Conservation (phyloP, 2,797 vertebrate species). For the Erpetoichthys calabaricus region DNA sequence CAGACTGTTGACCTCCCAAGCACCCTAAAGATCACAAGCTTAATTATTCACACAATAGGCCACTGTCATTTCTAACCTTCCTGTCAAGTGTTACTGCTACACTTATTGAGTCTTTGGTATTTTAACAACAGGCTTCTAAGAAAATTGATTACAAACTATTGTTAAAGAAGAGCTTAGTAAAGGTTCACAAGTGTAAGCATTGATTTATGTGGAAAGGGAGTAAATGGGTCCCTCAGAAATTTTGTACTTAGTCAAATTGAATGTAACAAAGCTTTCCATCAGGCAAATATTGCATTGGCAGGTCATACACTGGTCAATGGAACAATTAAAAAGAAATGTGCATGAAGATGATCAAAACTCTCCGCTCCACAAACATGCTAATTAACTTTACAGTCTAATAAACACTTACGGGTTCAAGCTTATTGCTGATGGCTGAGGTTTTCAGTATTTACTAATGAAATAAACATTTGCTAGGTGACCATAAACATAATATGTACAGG, state of each 20-base stretch:
- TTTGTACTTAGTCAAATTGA: not conserved
- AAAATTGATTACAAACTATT: not conserved
- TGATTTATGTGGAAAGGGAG: conserved; percentile 10
- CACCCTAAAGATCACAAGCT: no score
- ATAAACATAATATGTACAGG: conserved; percentile 50
- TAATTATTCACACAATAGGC: no score
- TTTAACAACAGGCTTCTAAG: not conserved
- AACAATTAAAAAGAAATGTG: not conserved
- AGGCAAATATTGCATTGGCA: conserved; percentile 7
- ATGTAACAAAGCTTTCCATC: not conserved
- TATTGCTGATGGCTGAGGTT: conserved; percentile 32
- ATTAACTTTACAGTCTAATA: conserved; percentile 23
- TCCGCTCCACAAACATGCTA: conserved; percentile 19
- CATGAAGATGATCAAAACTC: not conserved
- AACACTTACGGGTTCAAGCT: conserved; percentile 29
- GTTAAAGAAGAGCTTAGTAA: conserved; percentile 4
- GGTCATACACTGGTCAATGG: conserved; percentile 2
- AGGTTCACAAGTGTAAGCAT: conserved; percentile 10
- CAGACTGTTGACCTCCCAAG: no score
- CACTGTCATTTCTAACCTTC: not conserved
- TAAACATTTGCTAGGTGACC: conserved; percentile 26
- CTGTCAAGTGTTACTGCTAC: not conserved
- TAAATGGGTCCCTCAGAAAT: not conserved
- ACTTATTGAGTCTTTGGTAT: not conserved
- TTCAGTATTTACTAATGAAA: conserved; percentile 30